Conservation (phyloP, 2,113 vertebrate species). For the Promerops cafer region DNA sequence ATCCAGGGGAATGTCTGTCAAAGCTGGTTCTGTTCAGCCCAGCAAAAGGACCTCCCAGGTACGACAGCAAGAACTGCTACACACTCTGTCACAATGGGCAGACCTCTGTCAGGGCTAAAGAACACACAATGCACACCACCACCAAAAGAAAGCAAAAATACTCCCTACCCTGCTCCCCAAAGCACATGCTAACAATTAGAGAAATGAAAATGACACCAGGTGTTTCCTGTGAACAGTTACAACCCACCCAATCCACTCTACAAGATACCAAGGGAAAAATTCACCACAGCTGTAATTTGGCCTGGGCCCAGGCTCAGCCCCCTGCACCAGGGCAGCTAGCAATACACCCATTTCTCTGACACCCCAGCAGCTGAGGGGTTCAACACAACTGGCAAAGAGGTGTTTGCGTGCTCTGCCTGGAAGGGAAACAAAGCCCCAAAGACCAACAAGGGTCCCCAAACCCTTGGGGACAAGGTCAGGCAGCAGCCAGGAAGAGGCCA, state of each 20-base stretch:
- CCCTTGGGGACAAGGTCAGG: background rate
- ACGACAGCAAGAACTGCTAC: background rate
- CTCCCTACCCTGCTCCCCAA: rapidly evolving
- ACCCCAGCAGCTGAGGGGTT: background rate
- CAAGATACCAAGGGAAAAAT: background rate
- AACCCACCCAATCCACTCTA: background rate
- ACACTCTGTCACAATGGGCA: rapidly evolving
- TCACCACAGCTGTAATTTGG: background rate
- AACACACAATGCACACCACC: rapidly evolving
- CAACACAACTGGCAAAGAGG: background rate
- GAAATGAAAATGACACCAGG: background rate
- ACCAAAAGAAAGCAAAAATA: background rate
- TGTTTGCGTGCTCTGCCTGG: background rate
- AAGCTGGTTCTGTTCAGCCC: background rate
- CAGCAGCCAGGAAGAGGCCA: rapidly evolving
- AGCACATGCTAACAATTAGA: background rate
- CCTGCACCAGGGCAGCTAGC: background rate
- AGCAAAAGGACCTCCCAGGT: background rate
- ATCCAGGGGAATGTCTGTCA: background rate
- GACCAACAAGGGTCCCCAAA: background rate
- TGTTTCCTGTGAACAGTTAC: background rate
- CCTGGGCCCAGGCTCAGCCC: background rate
- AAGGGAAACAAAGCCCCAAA: background rate
- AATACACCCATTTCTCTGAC: background rate
- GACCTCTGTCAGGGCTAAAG: background rate